phyloP scores from a whole-genome alignment of 2,888 invertebrate species.

The Xanthorhoe designata region DNA sequence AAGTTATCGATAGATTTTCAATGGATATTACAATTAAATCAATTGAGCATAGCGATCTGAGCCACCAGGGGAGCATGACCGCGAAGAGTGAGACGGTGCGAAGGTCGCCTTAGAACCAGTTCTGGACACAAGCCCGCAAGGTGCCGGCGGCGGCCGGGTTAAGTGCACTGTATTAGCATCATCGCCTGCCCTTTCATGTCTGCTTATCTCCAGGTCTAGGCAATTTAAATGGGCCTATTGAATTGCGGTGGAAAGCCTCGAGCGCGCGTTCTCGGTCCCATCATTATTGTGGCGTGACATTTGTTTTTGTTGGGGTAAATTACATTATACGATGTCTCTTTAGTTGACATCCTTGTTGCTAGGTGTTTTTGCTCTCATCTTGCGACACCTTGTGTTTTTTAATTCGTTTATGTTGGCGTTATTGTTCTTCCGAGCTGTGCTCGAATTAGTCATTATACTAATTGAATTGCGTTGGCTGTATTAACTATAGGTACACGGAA shows the following conservation, averaged over 20 bases:
- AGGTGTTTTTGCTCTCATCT: constrained; percentile 16
- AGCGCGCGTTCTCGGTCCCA: constrained; percentile 41
- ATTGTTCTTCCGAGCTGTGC: constrained; percentile 19
- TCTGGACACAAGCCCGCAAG: constrained; percentile 71
- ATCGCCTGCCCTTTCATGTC: constrained; percentile 81
- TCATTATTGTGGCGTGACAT: constrained; percentile 41
- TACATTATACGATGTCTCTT: constrained; percentile 21
- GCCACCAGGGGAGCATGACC: constrained; percentile 74
- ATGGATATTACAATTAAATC: constrained; percentile 62
- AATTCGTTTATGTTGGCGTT: constrained; percentile 13
- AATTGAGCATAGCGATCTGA: constrained; percentile 71
- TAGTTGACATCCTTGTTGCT: constrained; percentile 22
- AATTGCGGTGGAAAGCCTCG: constrained; percentile 59
- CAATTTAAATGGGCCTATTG: constrained; percentile 78
- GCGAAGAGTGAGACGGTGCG: constrained; percentile 69
- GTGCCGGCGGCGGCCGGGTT: constrained; percentile 79
- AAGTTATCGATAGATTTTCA: constrained; percentile 46
- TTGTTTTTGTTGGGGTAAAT: constrained; percentile 39
- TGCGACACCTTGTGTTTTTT: constrained; percentile 21
- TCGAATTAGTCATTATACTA: constrained; percentile 37
- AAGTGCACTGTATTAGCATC: constrained; percentile 82
- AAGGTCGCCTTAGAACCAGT: constrained; percentile 81
- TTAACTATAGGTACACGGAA: constrained; percentile 32
- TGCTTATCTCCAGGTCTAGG: constrained; percentile 76
- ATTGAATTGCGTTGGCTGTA: constrained; percentile 40